These are phyloP conservation scores for Apteryx mantelli DNA, from an alignment of 2,113 vertebrate species.

Conservation along the genomic window DNA sequence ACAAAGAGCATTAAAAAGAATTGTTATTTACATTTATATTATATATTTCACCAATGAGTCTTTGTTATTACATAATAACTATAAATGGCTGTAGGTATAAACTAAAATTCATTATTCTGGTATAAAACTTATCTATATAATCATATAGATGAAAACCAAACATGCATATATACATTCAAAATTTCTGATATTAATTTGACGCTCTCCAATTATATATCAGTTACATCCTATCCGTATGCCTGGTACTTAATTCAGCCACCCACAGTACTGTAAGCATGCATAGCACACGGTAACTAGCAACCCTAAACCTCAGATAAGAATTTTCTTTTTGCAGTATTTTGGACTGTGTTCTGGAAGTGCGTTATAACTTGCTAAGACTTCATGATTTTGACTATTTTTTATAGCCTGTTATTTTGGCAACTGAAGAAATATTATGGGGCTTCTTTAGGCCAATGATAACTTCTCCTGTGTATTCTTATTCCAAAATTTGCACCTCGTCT, in stretches of 20 bases:
- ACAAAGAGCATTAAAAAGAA: not conserved
- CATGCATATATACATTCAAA: no score
- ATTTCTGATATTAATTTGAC: not conserved
- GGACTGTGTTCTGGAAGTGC: not conserved
- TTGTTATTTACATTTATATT: not conserved
- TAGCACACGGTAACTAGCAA: not conserved
- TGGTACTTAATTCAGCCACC: not conserved
- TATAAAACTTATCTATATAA: not conserved
- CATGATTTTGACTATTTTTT: not conserved
- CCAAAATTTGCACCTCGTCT: not conserved
- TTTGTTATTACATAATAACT: not conserved
- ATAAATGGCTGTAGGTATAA: not conserved
- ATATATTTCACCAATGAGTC: not conserved
- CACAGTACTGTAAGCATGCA: not conserved
- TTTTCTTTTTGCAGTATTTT: not conserved
- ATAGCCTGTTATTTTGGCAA: not conserved
- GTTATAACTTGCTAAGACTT: not conserved
- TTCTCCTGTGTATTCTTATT: not conserved
- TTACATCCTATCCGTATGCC: not conserved
- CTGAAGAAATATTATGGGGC: not conserved
- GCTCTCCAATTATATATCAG: not conserved
- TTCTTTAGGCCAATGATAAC: not conserved
- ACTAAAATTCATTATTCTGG: not conserved
- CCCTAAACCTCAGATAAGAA: not conserved
- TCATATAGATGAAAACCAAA: not conserved